Conservation (phyloP, 53 echinoderm and acorn worm species). For the Stichopus horrens region DNA sequence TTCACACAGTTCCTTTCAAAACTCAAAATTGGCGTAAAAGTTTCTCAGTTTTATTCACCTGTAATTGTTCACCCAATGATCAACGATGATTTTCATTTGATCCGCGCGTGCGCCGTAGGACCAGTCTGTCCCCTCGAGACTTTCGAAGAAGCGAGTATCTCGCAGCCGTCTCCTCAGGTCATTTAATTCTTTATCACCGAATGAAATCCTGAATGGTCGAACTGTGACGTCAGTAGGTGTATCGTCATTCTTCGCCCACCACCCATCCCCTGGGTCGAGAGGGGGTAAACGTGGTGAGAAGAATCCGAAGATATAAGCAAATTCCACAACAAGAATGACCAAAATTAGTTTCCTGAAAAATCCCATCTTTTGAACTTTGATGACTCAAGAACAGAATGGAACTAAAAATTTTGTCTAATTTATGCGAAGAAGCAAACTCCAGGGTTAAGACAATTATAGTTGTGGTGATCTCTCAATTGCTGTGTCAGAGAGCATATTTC, state of each 20-base stretch:
- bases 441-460: too few relatives aligned
- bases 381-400: too few relatives aligned
- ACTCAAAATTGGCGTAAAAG: neutral
- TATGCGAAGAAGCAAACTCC: too few relatives aligned
- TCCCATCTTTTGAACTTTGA: neutral
- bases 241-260: conserved; percentile 81
- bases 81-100: conserved; percentile 72
- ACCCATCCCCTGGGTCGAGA: conserved; percentile 72
- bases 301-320: conserved; percentile 48
- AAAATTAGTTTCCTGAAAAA: neutral
- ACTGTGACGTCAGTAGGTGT: conserved; percentile 57
- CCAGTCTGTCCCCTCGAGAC: conserved; percentile 69
- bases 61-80: conserved; percentile 80
- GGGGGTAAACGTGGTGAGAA: conserved; percentile 53
- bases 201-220: conserved; percentile 57
- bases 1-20: too few relatives aligned
- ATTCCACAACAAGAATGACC: neutral
- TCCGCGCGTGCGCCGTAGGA: conserved; percentile 71
- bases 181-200: conserved; percentile 47
- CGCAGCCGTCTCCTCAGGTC: conserved; percentile 57
- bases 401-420: too few relatives aligned
- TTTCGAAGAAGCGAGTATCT: conserved; percentile 66
- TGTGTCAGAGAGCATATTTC: too few relatives aligned
- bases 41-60: conserved; percentile 33
- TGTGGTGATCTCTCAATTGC: too few relatives aligned